Base-by-base conservation (phyloP, 2,113 vertebrate genomes). In the Hyaena hyaena region DNA sequence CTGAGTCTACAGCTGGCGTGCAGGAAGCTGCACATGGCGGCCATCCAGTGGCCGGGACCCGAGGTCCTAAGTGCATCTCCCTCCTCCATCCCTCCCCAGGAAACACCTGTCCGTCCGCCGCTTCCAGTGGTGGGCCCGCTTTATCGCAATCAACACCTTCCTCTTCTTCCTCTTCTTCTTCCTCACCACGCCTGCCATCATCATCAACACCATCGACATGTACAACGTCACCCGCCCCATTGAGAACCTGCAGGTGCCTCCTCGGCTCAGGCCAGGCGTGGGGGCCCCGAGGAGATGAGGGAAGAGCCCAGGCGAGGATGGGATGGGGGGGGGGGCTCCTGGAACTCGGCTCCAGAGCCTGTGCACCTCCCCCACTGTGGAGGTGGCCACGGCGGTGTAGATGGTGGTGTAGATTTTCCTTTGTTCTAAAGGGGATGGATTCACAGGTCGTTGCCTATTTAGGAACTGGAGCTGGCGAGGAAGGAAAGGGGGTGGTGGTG, bases 141-240 rank as follows among this genome's bases (percentile, higher is more conserved):
- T 99, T 65, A 93, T 99, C 80, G 97, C 99, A 58, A 99, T 99
- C 98, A 99, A 99, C 99, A 98, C 99, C 96, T 99, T 99, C 98
- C 99, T 99, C 96, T 99, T 99, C 98, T 53, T 99, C 98, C 99
- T 99, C 83, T 99, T 99, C 98, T 99, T 99, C 99, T 99, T 99
- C 98, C 99, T 99, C 98, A 99, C 99, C 97, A 99, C 99, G 0
- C 99, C 99, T 0, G 99, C 99, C 98, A 99, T 99, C 98, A 99
- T 99, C 31, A 99, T 99, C 98, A 99, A 99, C 98, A 99, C 99
- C 76, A 99, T 99, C 97, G 99, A 99, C 98, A 99, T 99, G 99
- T 99, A 99, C 98, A 99, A 99, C 2, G 99, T 99, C 98, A 99
- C 99, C 14, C 98, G 98, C 82, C 99, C 99, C 11, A 99, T 99